Conservation (phyloP, 2,113 vertebrate species). For the Epinephelus lanceolatus region DNA sequence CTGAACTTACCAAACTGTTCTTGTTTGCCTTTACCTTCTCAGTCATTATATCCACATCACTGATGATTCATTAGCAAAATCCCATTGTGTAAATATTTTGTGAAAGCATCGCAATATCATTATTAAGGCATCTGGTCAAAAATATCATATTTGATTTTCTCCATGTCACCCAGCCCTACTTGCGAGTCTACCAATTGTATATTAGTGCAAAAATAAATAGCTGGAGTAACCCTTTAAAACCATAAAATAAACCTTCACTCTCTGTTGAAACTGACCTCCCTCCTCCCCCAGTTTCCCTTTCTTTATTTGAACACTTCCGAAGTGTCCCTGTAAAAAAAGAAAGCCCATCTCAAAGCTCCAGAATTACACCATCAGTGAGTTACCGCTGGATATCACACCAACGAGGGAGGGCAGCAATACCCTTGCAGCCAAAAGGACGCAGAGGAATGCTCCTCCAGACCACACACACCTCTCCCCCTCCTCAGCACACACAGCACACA, state of each 20-base stretch:
- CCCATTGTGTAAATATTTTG: too few species aligned
- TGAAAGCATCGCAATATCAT: too few species aligned
- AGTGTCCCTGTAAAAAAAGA: background rate
- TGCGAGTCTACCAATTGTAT: background rate
- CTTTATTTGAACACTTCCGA: background rate
- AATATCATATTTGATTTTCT: too few species aligned
- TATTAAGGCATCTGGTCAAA: too few species aligned
- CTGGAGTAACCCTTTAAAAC: background rate
- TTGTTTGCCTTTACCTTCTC: too few species aligned
- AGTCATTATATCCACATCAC: too few species aligned
- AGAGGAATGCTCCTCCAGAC: slow-evolving; percentile 67
- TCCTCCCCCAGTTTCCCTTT: background rate
- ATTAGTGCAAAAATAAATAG: background rate
- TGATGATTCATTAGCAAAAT: too few species aligned
- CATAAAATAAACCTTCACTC: background rate
- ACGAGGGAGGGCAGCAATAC: slow-evolving; percentile 67
- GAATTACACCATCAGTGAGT: slow-evolving; percentile 52
- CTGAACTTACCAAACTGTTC: too few species aligned
- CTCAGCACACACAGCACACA: slow-evolving; percentile 21
- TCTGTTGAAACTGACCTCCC: slow-evolving; percentile 17
- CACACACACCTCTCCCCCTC: slow-evolving; percentile 32
- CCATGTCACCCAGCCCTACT: too few species aligned
- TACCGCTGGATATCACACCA: slow-evolving; percentile 25
- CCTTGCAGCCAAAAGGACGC: slow-evolving; percentile 73
- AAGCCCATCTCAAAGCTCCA: slow-evolving; percentile 9